Conservation (phyloP, 2,113 vertebrate species). For the Conger conger region DNA sequence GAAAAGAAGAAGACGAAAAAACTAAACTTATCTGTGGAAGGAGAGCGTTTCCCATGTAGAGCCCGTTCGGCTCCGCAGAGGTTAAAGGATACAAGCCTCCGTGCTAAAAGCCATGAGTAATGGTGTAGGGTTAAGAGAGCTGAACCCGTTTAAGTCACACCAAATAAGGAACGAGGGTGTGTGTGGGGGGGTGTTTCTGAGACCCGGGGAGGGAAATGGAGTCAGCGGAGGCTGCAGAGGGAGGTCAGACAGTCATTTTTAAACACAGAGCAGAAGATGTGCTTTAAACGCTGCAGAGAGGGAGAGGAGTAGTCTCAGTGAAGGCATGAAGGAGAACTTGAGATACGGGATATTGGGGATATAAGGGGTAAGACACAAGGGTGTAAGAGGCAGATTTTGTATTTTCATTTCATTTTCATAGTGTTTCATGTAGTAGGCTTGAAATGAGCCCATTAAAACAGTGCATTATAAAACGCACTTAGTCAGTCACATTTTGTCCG, state of each 20-base stretch:
- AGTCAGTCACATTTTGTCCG: too few species aligned
- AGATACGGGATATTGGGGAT: neutral
- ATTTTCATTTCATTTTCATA: too few species aligned
- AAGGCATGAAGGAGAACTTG: neutral
- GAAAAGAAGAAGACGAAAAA: conserved; percentile 6
- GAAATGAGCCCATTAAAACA: too few species aligned
- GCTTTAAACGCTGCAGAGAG: neutral
- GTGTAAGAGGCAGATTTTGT: too few species aligned
- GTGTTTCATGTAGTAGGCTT: too few species aligned
- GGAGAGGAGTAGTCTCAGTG: neutral
- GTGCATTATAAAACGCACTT: too few species aligned
- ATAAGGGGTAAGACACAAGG: neutral
- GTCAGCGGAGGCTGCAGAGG: conserved; percentile 39
- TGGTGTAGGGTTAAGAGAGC: conserved; percentile 77
- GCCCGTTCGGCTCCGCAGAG: conserved; percentile 51
- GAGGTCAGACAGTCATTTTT: conserved; percentile 39
- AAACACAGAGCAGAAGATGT: conserved; percentile 17
- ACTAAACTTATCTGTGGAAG: conserved; percentile 48
- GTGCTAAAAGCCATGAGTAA: conserved; percentile 67
- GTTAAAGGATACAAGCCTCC: conserved; percentile 53
- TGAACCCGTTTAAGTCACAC: conserved; percentile 80
- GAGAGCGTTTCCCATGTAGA: conserved; percentile 59
- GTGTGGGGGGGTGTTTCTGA: conserved; percentile 50
- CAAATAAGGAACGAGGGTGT: conserved; percentile 67
- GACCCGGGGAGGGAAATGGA: conserved; percentile 60